Evolutionary conservation across 1,140 invertebrate genomes (phyloP).

Genomic region (Camponotus floridanus): DNA sequence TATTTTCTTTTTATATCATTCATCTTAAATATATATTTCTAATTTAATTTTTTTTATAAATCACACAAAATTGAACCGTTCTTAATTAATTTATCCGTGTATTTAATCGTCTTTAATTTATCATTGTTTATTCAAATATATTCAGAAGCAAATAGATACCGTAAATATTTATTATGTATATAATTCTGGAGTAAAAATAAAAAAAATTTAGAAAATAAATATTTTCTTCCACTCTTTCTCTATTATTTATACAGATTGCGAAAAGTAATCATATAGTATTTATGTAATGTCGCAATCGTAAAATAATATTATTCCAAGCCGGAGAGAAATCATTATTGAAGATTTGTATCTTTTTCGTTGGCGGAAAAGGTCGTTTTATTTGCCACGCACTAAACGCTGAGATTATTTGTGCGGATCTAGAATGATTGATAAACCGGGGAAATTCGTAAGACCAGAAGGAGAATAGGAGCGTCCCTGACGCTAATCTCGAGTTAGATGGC

Average conservation of each 20-base stretch:
- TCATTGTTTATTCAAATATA: background rate
- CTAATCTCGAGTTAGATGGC: conserved; percentile 81
- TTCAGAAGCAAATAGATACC: no score
- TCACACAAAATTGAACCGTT: no score
- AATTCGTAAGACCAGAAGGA: background rate
- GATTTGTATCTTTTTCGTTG: background rate
- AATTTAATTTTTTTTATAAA: background rate
- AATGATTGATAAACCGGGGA: conserved; percentile 26
- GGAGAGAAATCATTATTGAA: background rate
- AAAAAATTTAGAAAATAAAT: no score
- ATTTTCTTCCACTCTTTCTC: no score
- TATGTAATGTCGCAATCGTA: no score
- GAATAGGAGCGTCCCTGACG: conserved; percentile 75
- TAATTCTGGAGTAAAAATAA: no score
- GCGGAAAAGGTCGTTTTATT: background rate
- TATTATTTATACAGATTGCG: no score
- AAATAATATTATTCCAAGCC: no score
- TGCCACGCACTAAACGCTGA: background rate
- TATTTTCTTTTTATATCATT: background rate
- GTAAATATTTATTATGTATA: no score
- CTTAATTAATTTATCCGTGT: background rate
- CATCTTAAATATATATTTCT: background rate
- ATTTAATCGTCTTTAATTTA: background rate
- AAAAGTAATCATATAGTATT: no score
- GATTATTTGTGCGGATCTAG: conserved; percentile 33